Base-by-base conservation (phyloP, 37 sponge, comb jelly and placozoan species). In the Ianthella basta region DNA sequence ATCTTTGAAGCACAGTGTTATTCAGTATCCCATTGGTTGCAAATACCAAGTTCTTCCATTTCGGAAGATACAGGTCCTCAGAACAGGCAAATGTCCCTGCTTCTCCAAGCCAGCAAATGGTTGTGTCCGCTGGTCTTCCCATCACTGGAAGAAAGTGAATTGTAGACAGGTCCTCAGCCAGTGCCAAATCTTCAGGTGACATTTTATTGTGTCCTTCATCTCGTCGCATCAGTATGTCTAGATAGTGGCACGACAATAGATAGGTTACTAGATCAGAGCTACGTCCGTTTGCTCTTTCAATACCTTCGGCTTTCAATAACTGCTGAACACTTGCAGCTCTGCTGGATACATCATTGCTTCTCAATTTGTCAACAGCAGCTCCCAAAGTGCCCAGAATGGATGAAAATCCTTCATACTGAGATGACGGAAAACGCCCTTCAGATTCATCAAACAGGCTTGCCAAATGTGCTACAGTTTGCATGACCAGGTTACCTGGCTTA, bases 391-490 rank as follows among this genome's bases (percentile, higher is more conserved):
- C 16, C 10, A 91, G 53, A 61, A n/a, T 67, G 30, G 50, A 35
- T 59, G 74, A 12, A 55, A 37, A 32, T 15, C 29, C 72, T 34
- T 68, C 3, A 50, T 80, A 81, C 12, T 18, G 19, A 12, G 84
- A 77, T 34, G 20, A 56, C 15, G 91, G 88, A 70, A 91, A 91
- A n/a, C 85, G 72, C 38, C 82, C 91, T 19, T 91, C 91, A 35
- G 0, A 30, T 21, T 38, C 44, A 60, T 60, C 68, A 80, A 84
- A 91, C 32, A 91, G 54, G 4, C 12, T 23, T 19, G 37, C 73
- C 0, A 91, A 32, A 6, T 23, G 60, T 53, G 78, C 14, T 19
- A 64, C 32, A 14, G 36, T n/a, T 80, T 77, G 27, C 60, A 84
- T 82, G n/a, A 91, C 87, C 15, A 91, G 37, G 0, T 80, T 41